Evolutionary conservation across 2,113 vertebrate species (phyloP).

Genomic region (Hemibagrus wyckioides): DNA sequence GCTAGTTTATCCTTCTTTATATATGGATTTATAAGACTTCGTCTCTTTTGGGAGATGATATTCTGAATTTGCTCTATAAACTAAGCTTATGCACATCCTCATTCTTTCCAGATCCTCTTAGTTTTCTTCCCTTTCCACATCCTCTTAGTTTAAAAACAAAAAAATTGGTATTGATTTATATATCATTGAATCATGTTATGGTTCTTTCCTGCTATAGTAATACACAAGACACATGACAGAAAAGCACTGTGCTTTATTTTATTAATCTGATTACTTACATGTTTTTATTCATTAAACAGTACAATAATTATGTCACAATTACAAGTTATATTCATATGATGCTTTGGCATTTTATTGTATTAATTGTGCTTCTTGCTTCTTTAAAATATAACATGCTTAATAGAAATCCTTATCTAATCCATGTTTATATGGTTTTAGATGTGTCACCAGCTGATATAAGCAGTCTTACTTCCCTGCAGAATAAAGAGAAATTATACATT

Average conservation of each 20-base stretch:
- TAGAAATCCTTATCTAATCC: neutral
- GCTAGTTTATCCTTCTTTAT: too few relatives aligned
- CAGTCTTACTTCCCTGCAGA: constrained; percentile 10
- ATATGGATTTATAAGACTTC: neutral
- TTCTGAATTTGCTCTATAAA: neutral
- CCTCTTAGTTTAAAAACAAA: too few relatives aligned
- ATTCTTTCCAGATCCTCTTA: neutral
- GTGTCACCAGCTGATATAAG: neutral
- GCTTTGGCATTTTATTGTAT: neutral
- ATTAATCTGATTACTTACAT: neutral
- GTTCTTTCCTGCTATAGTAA: neutral
- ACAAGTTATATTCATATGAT: neutral
- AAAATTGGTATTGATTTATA: neutral
- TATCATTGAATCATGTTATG: neutral
- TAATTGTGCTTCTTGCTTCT: too few relatives aligned
- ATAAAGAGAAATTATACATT: neutral
- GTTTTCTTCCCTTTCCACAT: neutral
- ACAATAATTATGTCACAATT: neutral
- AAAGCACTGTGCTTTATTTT: neutral
- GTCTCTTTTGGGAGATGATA: neutral
- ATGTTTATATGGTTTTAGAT: neutral
- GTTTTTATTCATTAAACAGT: neutral
- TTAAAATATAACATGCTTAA: neutral
- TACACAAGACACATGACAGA: neutral
- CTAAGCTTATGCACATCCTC: neutral